Evolutionary conservation across 1,140 invertebrate genomes (phyloP).

Genomic region (Solenopsis invicta): DNA sequence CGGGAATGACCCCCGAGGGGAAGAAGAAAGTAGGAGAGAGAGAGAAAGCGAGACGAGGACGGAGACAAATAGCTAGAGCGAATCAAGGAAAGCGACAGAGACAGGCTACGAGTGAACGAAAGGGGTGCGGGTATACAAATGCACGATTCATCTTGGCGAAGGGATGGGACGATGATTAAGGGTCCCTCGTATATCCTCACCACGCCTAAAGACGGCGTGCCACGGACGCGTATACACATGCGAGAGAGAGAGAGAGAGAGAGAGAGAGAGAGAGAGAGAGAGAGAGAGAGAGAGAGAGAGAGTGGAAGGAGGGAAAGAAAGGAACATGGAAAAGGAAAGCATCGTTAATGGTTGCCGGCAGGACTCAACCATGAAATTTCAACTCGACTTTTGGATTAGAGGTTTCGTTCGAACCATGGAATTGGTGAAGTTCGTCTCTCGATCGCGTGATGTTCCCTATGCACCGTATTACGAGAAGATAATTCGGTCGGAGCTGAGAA

Average conservation of each 20-base stretch:
- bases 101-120: slow-evolving; percentile 32
- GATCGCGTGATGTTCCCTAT: slow-evolving; percentile 31
- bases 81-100: slow-evolving; percentile 42
- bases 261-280: not conserved
- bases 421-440: slow-evolving; percentile 28
- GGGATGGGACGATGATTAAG: slow-evolving; percentile 80
- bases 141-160: slow-evolving; percentile 79
- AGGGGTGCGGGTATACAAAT: slow-evolving; percentile 71
- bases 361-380: slow-evolving; percentile 71
- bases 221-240: slow-evolving; percentile 32
- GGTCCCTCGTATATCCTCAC: slow-evolving; percentile 75
- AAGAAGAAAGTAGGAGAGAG: not conserved
- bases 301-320: not conserved
- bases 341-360: slow-evolving; percentile 60
- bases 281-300: not conserved
- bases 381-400: slow-evolving; percentile 62
- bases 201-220: slow-evolving; percentile 58
- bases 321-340: slow-evolving; percentile 31
- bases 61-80: slow-evolving; percentile 50
- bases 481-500: not conserved
- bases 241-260: not conserved
- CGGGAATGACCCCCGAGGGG: slow-evolving; percentile 4
- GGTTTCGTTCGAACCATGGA: slow-evolving; percentile 39
- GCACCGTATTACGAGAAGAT: not conserved
- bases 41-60: slow-evolving; percentile 37